A percentile compares a stretch with the other conserved stretches of the same genome.
These are phyloP conservation scores for Acanthurus tractus DNA, from an alignment of 2,797 vertebrate genomes.

Conservation along the genomic window DNA sequence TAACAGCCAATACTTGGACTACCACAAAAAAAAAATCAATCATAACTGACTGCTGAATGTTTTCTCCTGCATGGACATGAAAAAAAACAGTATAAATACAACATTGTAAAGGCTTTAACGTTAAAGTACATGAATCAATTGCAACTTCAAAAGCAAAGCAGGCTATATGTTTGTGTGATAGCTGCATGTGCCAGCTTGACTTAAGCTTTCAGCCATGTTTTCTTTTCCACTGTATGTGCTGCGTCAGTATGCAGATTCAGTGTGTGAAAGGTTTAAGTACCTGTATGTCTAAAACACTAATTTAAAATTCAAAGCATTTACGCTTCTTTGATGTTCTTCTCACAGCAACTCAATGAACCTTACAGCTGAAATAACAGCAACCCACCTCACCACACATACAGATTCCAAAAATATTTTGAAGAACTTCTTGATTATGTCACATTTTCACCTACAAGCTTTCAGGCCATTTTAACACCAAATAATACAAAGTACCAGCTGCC, in stretches of 20 bases:
- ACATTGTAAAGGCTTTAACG: constrained; percentile 42
- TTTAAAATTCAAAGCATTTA: neutral
- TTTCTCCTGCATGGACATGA: constrained; percentile 2
- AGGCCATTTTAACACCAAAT: neutral
- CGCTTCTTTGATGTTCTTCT: constrained; percentile 15
- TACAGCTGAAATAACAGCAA: constrained; percentile 12
- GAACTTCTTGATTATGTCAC: neutral
- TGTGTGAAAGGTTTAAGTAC: neutral
- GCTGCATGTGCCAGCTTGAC: constrained; percentile 32
- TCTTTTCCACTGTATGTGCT: constrained; percentile 26
- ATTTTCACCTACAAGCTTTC: neutral
- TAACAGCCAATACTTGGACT: too few relatives aligned
- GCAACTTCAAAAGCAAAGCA: constrained; percentile 47
- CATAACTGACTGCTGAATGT: constrained; percentile 14
- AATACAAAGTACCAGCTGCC: constrained; percentile 2
- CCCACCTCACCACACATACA: neutral
- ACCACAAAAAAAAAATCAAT: neutral
- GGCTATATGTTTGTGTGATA: neutral
- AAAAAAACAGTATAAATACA: constrained; percentile 15
- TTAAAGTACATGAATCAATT: constrained; percentile 33
- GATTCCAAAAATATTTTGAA: neutral
- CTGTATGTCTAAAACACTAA: neutral
- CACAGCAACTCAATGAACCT: constrained; percentile 21
- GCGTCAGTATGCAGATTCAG: constrained; percentile 16
- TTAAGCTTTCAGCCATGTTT: constrained; percentile 38